These are phyloP conservation scores for Ochotona princeps DNA, from an alignment of 2,113 vertebrate genomes.

Conservation along the genomic window DNA sequence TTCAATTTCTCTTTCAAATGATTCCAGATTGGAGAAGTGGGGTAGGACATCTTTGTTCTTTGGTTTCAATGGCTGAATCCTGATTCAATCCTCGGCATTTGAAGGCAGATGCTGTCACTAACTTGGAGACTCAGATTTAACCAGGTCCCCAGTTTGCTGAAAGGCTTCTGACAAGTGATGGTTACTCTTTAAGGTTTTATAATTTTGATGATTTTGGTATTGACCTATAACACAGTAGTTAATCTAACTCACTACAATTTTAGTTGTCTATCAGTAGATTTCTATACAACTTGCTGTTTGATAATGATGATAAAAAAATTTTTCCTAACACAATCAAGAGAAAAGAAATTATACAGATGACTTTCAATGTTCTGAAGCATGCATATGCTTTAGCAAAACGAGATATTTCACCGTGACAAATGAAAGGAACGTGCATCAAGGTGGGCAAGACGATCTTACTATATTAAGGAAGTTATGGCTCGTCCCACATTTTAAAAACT, in stretches of 20 bases:
- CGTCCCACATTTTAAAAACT: not conserved
- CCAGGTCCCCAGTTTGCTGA: not conserved
- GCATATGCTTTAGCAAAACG: not conserved
- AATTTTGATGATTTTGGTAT: not conserved
- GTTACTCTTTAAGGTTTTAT: not conserved
- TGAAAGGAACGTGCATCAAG: not conserved
- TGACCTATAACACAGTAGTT: not conserved
- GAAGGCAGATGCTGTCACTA: not conserved
- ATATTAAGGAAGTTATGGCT: slow-evolving; percentile 28
- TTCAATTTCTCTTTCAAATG: slow-evolving; percentile 5
- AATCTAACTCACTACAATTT: not conserved
- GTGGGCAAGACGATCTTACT: slow-evolving; percentile 15
- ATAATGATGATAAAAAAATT: not conserved
- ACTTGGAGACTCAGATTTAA: not conserved
- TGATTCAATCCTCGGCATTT: not conserved
- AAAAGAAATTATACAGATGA: not conserved
- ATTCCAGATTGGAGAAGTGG: not conserved
- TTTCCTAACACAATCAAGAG: not conserved
- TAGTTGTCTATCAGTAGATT: not conserved
- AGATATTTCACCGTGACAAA: not conserved
- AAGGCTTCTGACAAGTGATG: not conserved
- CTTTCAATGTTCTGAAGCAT: slow-evolving; percentile 29
- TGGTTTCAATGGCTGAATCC: slow-evolving; percentile 4
- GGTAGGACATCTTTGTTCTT: not conserved
- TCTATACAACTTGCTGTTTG: slow-evolving; percentile 36